Evolutionary conservation across 1,140 invertebrate genomes (phyloP).

Genomic region (Bombus terrestris): DNA sequence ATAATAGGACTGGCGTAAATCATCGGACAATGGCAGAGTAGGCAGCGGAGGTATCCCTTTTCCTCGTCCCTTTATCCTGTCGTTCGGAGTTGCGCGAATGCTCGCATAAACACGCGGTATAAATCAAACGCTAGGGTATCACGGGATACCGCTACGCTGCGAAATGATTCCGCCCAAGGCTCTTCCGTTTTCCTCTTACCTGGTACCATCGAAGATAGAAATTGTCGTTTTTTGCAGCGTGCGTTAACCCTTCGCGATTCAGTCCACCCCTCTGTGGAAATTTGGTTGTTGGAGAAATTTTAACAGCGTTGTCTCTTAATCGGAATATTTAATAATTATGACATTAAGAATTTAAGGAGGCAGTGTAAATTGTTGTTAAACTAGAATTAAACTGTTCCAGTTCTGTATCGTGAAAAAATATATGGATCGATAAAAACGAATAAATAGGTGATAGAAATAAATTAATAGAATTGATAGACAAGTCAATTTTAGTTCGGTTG

Average conservation of each 20-base stretch:
- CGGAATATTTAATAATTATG: too few relatives aligned
- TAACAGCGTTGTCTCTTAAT: too few relatives aligned
- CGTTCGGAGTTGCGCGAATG: conserved; percentile 26
- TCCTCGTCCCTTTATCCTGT: conserved; percentile 58
- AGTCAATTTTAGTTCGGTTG: too few relatives aligned
- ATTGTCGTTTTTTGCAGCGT: background rate
- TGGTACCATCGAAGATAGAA: conserved; percentile 33
- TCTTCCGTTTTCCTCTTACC: conserved; percentile 24
- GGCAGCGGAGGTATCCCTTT: conserved; percentile 52
- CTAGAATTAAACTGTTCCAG: too few relatives aligned
- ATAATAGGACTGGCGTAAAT: conserved; percentile 70
- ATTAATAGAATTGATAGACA: too few relatives aligned
- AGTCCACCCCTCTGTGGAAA: background rate
- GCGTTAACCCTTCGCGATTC: background rate
- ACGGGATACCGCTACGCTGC: conserved; percentile 25
- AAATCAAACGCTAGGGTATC: conserved; percentile 63
- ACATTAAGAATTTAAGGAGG: too few relatives aligned
- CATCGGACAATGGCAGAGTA: conserved; percentile 68
- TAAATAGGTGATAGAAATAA: too few relatives aligned
- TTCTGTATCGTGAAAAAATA: too few relatives aligned
- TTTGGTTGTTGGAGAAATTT: too few relatives aligned
- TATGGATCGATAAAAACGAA: too few relatives aligned
- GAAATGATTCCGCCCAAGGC: conserved; percentile 39
- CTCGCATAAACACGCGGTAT: conserved; percentile 55
- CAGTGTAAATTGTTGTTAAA: too few relatives aligned